Conservation (phyloP, 2,797 vertebrate species). For the Amphiprion clarkii region DNA sequence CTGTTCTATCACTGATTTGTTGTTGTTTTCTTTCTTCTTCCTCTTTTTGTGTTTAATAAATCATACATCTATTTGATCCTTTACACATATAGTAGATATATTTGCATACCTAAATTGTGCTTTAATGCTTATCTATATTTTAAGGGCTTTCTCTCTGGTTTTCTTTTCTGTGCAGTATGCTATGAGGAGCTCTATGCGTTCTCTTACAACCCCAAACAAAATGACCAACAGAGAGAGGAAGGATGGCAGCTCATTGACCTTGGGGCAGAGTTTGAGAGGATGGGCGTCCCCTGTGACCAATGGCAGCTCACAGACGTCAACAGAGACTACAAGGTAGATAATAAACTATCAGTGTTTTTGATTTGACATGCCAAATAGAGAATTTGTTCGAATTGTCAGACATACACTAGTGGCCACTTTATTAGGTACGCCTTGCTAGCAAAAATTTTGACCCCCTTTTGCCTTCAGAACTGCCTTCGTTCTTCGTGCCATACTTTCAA, state of each 20-base stretch:
- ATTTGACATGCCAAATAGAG: too few species aligned
- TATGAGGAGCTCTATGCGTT: conserved; percentile 97
- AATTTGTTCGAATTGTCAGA: too few species aligned
- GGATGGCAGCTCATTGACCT: conserved; percentile 96
- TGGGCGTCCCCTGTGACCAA: conserved; percentile 94
- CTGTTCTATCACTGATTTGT: background rate
- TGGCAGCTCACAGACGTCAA: conserved; percentile 97
- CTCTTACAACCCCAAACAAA: conserved; percentile 98
- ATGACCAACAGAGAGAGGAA: conserved; percentile 90
- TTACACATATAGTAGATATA: background rate
- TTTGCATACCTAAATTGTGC: background rate
- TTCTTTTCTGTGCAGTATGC: conserved; percentile 76
- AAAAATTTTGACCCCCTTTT: too few species aligned
- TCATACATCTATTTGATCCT: background rate
- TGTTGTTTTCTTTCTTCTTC: background rate
- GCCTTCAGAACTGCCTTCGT: too few species aligned
- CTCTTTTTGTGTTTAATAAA: background rate
- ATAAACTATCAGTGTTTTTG: background rate
- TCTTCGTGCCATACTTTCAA: too few species aligned
- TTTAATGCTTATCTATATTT: background rate
- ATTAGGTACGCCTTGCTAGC: too few species aligned
- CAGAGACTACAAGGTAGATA: conserved; percentile 91
- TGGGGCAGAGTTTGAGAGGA: conserved; percentile 92
- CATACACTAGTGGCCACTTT: too few species aligned
- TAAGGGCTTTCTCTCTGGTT: conserved; percentile 5